Evolutionary conservation across 2,888 invertebrate species (phyloP).

Genomic region (Agriopis leucophaearia): DNA sequence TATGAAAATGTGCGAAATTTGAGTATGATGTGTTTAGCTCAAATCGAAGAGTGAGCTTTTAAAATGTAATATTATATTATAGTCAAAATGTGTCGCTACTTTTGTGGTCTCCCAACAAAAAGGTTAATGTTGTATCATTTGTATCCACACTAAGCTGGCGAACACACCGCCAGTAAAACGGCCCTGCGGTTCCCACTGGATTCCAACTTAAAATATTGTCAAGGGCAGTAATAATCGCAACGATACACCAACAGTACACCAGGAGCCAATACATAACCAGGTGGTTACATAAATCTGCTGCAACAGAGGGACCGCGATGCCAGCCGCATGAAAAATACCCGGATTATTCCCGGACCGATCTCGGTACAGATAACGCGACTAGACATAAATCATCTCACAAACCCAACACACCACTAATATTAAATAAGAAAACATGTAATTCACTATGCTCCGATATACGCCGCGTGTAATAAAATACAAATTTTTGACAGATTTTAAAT

Average conservation of each 20-base stretch:
- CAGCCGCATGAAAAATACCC: slow-evolving; percentile 82
- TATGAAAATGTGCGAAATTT: too few species aligned
- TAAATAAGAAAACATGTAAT: slow-evolving; percentile 86
- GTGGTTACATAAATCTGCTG: slow-evolving; percentile 76
- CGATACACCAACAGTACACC: slow-evolving; percentile 54
- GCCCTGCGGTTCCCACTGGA: slow-evolving; percentile 40
- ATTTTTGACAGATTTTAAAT: slow-evolving; percentile 85
- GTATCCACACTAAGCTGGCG: neutral
- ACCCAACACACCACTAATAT: slow-evolving; percentile 83
- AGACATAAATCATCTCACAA: slow-evolving; percentile 84
- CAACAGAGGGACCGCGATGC: slow-evolving; percentile 55
- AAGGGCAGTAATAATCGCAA: slow-evolving; percentile 76
- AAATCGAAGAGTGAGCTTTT: too few species aligned
- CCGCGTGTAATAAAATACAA: slow-evolving; percentile 80
- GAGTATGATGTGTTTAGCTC: too few species aligned
- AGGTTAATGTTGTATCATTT: neutral
- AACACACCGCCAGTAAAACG: slow-evolving; percentile 3
- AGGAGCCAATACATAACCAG: slow-evolving; percentile 40
- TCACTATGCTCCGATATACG: slow-evolving; percentile 79
- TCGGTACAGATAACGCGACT: slow-evolving; percentile 75
- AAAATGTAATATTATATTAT: too few species aligned
- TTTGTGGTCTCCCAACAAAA: too few species aligned
- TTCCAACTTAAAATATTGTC: slow-evolving; percentile 51
- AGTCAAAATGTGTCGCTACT: too few species aligned
- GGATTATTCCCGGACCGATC: slow-evolving; percentile 85